Evolutionary conservation across 2,888 invertebrate species (phyloP), one percentile per base, ranked within the genome.

Genomic region (Scotopteryx bipunctaria): DNA sequence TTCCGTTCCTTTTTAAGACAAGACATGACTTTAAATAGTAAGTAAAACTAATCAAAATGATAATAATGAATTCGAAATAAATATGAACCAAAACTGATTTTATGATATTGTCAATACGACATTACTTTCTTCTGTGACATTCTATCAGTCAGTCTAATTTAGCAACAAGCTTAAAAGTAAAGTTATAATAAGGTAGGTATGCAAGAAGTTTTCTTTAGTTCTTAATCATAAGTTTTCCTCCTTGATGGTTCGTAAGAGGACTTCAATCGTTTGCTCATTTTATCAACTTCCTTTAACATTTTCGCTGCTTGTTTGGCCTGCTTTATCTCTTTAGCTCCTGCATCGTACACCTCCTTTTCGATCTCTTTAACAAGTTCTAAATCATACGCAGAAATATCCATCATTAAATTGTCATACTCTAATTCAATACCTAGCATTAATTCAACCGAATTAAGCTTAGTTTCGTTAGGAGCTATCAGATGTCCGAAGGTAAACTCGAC

Each of bases 401-500:
- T 55, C 76, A 83, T 80, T 37, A 89, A 65, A 59, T 80, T 78
- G 48, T 89, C 83, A 47, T 86, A 90, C 67, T 90, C 90, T 31
- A 61, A 81, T 74, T 94, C 94, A 38, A 94, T 84, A 14, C 89
- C 86, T 49, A 84, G 78, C 80, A 92, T 92, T 93, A 94, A 94
- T 4, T 92, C 89, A 52, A 91, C 83, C 40, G 91, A 84, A 55
- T 86, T 90, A 5, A 93, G 76, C 61, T 92, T 92, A 0, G 92
- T 92, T 57, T 94, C 93, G 66, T 93, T 94, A 0, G 91, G 84
- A 0, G 91, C 92, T 23, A 94, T 86, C 14, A 93, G 81, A 23
- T 90, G 84, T 72, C 94, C 93, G 69, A 93, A 94, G 0, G 93
- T 87, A 67, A 94, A 94, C 74, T 94, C 93, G 2, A 94, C 91